Base-by-base conservation (phyloP, 2,888 invertebrate genomes). In the Glyphotaelius pellucidus region DNA sequence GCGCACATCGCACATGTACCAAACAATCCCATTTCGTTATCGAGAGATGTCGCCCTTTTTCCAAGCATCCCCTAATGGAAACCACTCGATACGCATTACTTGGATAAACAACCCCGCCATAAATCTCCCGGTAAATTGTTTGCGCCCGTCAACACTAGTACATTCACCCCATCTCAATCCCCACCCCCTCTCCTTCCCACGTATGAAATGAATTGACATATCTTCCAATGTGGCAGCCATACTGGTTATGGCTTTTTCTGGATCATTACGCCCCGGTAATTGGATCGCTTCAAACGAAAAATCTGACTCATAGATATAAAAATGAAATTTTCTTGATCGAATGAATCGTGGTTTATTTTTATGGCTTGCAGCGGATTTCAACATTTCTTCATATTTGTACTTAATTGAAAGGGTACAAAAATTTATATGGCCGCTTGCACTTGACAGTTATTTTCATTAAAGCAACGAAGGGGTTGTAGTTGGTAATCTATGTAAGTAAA, bases 151-250 rank as follows among this genome's bases (percentile, higher is more conserved):
- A 91, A 92, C 93, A 47, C 47, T 15, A 47, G 47, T 47, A 67
- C 67, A 67, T 67, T 7, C n/a, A 67, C 25, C 67, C 67, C 25
- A 9, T 52, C 52, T 52, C 19, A 52, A 52, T 52, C 19, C 79
- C 38, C 80, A 52, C 85, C 92, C 92, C 92, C 90, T 80, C 90
- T 25, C 67, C 80, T 11, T 25, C 80, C 35, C 80, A 38, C 80
- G 52, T 91, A 91, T 93, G 93, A 93, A 92, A 93, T 93, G 86
- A 92, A 93, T 93, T 93, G 92, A 92, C 91, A 88, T 90, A 91
- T 92, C 91, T 90, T n/a, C 30, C 90, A n/a, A 89, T 89, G 89
- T 90, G 88, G 88, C 88, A 35, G 42, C 42, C 15, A 32, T 19
- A 9, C 31, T 32, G 87, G 32, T 87, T 90, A 88, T 90, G 83